Base-by-base conservation (phyloP, 2,113 vertebrate genomes). In the Pipra filicauda region DNA sequence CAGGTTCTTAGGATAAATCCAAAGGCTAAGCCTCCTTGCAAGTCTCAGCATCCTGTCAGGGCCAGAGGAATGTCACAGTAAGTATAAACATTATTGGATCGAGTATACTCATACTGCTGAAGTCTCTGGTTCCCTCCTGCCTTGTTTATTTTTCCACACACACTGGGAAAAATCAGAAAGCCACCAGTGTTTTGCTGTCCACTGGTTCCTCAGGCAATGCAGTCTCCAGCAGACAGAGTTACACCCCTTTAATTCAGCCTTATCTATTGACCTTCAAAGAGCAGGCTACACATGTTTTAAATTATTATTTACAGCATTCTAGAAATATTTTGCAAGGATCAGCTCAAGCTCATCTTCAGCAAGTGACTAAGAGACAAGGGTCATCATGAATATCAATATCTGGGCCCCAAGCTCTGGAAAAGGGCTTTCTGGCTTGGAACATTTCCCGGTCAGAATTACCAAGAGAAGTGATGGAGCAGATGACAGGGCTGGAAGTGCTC, bases 1-100 rank as follows among this genome's bases (percentile, higher is more conserved):
- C 81, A 98, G 96, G 92, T 97, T 74, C 75, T 78, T 19, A 92
- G 31, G 7, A 12, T 84, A 93, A 95, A 86, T 76, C 95, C 9
- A 0, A 96, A 81, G 83, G 66, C 87, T 88, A 59, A 22, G 39
- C 58, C 89, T 97, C 71, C 71, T 43, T 84, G 59, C 64, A 80
- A 76, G 27, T 85, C 51, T 86, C 86, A 91, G 57, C 92, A 85
- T 85, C 79, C 78, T 91, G 51, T 77, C 44, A 54, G 75, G 80
- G 65, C 54, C 80, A 93, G 59, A 95, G 92, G 94, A 97, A 98
- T 97, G 96, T 95, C 97, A 97, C 85, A 87, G 95, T 98, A 97
- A 97, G 96, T 97, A 43, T 46, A 69, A 62, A 89, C 21, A 21
- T 43, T 75, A n/a, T 57, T 89, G 54, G 15, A 27, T 72, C 46